Base-by-base conservation (phyloP, 2,888 invertebrate genomes). In the Drosophila kambysellisi region DNA sequence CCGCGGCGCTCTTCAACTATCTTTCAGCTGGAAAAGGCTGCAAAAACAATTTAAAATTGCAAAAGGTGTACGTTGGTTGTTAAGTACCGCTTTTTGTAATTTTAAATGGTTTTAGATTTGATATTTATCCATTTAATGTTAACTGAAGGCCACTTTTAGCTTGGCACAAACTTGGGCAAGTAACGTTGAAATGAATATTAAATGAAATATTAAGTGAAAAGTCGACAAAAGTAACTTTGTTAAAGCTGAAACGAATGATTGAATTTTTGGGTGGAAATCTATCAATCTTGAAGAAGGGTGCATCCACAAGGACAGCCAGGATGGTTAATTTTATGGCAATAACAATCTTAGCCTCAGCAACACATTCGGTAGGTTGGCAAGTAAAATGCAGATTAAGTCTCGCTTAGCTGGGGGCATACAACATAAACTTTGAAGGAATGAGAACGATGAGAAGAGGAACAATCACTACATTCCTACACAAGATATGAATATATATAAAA, bases 1-100 rank as follows among this genome's bases (percentile, higher is more conserved):
- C 62, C n/a, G 32, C 29, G 35, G 8, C 29, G 25, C 61, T 52
- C 77, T 75, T 66, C 35, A 62, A 58, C 15, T 17, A 32, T 9
- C 61, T n/a, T 25, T 20, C 20, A 15, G 25, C 50, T 29, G 15
- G 50, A 12, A 17, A 43, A 29, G 5, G 43, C 20, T 6, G 20
- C 43, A 43, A 11, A 11, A 20, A 43, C 43, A 20, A 6, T 43
- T 20, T 20, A 11, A 52, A 48, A 63, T 54, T 29, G 17, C 4
- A 32, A 48, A 66, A 37, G 25, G 29, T 37, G 17, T 54, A 29
- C 54, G 4, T 39, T 37, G 37, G 6, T 39, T 37, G 6, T 11
- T 17, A 17, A 54, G 35, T 54, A 54, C 17, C 20, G 17, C 30
- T 11, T 17, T 51, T n/a, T 20, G 46, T 6, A 11, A 11, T 11